Percentiles rank a stretch among this genome's conserved stretches.
Conservation (phyloP, 2,113 vertebrate species). For the Orcinus orca region DNA sequence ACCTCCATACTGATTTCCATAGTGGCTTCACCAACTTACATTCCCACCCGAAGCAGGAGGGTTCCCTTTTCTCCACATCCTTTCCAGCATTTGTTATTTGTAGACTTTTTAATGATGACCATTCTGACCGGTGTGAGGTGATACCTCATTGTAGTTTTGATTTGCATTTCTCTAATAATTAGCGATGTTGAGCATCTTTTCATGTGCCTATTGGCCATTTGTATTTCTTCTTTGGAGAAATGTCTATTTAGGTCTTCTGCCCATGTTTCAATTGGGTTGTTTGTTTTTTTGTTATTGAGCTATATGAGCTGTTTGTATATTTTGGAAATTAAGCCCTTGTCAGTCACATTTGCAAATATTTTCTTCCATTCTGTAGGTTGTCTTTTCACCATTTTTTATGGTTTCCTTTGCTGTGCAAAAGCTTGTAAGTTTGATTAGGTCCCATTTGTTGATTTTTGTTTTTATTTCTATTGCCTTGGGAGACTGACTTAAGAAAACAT, state of each 20-base stretch:
- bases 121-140: no score
- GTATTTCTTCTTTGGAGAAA: background rate
- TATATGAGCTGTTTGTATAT: background rate
- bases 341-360: background rate
- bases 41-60: no score
- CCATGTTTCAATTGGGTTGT: background rate
- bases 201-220: background rate
- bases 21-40: no score
- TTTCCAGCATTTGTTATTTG: no score
- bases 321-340: background rate
- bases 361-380: background rate
- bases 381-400: accelerated
- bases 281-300: accelerated
- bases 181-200: background rate
- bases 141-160: no score
- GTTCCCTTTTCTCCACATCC: no score
- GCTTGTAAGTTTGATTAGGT: background rate
- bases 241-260: background rate
- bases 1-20: no score
- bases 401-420: background rate
- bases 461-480: background rate
- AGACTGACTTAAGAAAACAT: background rate
- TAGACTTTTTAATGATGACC: no score
- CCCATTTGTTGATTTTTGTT: background rate
- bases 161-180: no score